Percentiles rank a stretch among this genome's conserved stretches.
Evolutionary conservation across 2,888 invertebrate species (phyloP).

Genomic region (Phalera bucephala): DNA sequence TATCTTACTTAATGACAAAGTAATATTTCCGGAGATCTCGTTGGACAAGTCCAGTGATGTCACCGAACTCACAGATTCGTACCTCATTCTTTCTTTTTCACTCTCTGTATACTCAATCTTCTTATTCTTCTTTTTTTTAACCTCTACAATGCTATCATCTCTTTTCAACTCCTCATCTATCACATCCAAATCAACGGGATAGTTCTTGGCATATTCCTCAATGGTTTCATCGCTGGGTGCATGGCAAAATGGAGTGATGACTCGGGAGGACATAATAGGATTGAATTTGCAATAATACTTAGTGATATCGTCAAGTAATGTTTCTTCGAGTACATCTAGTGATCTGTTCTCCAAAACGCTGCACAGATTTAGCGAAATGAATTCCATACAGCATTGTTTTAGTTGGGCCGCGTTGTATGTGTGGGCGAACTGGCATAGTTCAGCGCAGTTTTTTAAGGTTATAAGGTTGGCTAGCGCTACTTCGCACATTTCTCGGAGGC

Average conservation of each 20-base stretch:
- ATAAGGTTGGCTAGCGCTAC: constrained; percentile 85
- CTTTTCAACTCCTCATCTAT: constrained; percentile 77
- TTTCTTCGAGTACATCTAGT: constrained; percentile 85
- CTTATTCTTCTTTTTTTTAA: constrained; percentile 70
- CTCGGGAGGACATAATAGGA: constrained; percentile 82
- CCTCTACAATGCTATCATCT: constrained; percentile 62
- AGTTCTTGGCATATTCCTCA: constrained; percentile 57
- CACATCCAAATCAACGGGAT: constrained; percentile 72
- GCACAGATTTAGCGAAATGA: constrained; percentile 89
- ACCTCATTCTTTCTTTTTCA: constrained; percentile 70
- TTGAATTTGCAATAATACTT: constrained; percentile 86
- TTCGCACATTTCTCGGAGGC: constrained; percentile 89
- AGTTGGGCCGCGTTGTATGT: constrained; percentile 90
- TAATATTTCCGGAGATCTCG: constrained; percentile 65
- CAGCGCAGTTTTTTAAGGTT: constrained; percentile 89
- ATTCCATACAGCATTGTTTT: constrained; percentile 89
- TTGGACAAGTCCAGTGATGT: constrained; percentile 67
- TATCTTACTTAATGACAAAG: constrained; percentile 62
- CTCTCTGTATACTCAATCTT: constrained; percentile 73
- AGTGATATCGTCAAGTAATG: constrained; percentile 85
- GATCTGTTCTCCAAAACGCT: constrained; percentile 87
- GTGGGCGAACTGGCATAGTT: constrained; percentile 89
- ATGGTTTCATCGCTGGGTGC: constrained; percentile 84
- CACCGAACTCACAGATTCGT: constrained; percentile 69
- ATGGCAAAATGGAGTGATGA: constrained; percentile 87